Evolutionary conservation across 2,888 invertebrate species (phyloP).

Genomic region (Herminia tarsipennalis): DNA sequence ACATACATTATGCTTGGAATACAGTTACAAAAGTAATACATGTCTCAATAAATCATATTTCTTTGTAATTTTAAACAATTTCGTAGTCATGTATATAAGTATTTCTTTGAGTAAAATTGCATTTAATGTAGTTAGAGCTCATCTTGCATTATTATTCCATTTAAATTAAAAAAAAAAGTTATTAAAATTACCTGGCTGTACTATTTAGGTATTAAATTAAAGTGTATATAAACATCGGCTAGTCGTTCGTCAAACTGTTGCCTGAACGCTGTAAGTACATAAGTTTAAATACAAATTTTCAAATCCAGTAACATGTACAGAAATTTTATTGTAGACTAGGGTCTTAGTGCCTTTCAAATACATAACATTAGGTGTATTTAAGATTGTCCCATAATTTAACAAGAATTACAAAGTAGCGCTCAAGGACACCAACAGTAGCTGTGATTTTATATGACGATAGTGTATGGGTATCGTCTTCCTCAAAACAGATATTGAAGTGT

Average conservation of each 20-base stretch:
- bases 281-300: slow-evolving; percentile 48
- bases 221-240: slow-evolving; percentile 62
- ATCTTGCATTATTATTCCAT: slow-evolving; percentile 53
- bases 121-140: slow-evolving; percentile 80
- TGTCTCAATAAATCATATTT: slow-evolving; percentile 30
- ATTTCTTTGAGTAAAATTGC: slow-evolving; percentile 73
- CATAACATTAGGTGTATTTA: slow-evolving; percentile 75
- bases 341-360: slow-evolving; percentile 83
- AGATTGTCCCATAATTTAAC: slow-evolving; percentile 42
- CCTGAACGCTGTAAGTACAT: slow-evolving; percentile 52
- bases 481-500: slow-evolving; percentile 6
- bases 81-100: slow-evolving; percentile 72
- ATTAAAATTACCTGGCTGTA: slow-evolving; percentile 60
- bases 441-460: slow-evolving; percentile 46
- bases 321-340: slow-evolving; percentile 79
- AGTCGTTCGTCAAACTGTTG: slow-evolving; percentile 70
- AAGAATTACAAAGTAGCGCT: slow-evolving; percentile 26
- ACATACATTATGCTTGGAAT: slow-evolving; percentile 9
- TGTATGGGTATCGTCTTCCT: slow-evolving; percentile 21
- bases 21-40: slow-evolving; percentile 21
- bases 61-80: slow-evolving; percentile 34
- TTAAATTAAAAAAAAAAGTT: slow-evolving; percentile 48
- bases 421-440: slow-evolving; percentile 38
- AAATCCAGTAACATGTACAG: slow-evolving; percentile 67
- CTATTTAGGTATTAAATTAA: slow-evolving; percentile 46